Evolutionary conservation across 2,113 vertebrate genomes (phyloP).

Genomic region (Plectropomus leopardus): DNA sequence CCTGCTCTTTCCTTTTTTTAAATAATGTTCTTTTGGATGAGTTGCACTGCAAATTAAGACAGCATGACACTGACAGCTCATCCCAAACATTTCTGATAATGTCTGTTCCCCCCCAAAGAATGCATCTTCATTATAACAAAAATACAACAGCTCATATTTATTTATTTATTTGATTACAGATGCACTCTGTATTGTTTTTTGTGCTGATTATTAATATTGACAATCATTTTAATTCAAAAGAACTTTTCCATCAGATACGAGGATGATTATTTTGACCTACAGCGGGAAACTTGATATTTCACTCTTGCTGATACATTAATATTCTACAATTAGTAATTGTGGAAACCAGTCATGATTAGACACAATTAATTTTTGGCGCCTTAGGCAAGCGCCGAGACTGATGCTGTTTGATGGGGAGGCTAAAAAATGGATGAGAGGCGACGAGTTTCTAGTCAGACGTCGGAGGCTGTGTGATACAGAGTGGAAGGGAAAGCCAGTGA

Average conservation of each 20-base stretch:
- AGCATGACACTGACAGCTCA: background rate
- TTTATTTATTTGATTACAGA: background rate
- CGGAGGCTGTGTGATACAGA: background rate
- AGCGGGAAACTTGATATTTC: conserved; percentile 57
- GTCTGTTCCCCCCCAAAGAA: background rate
- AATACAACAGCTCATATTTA: conserved; percentile 12
- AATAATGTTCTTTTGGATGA: conserved; percentile 32
- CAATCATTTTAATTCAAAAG: conserved; percentile 23
- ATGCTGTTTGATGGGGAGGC: conserved; percentile 31
- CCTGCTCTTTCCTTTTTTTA: conserved; percentile 32
- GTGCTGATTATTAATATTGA: conserved; percentile 12
- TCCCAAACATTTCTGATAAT: conserved; percentile 1
- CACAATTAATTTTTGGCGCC: conserved; percentile 31
- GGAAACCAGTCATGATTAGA: conserved; percentile 39
- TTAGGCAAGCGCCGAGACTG: conserved; percentile 1
- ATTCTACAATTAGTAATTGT: conserved; percentile 39
- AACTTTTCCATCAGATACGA: conserved; percentile 28
- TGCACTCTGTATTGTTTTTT: background rate
- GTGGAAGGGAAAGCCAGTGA: conserved; percentile 10
- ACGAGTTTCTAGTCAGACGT: background rate
- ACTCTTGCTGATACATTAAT: conserved; percentile 20
- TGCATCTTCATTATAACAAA: background rate
- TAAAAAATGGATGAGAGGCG: conserved; percentile 17
- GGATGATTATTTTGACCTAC: conserved; percentile 62
- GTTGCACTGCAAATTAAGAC: conserved; percentile 8